These are phyloP conservation scores for Microcebus murinus DNA, from an alignment of 2,113 vertebrate genomes.

Conservation along the genomic window DNA sequence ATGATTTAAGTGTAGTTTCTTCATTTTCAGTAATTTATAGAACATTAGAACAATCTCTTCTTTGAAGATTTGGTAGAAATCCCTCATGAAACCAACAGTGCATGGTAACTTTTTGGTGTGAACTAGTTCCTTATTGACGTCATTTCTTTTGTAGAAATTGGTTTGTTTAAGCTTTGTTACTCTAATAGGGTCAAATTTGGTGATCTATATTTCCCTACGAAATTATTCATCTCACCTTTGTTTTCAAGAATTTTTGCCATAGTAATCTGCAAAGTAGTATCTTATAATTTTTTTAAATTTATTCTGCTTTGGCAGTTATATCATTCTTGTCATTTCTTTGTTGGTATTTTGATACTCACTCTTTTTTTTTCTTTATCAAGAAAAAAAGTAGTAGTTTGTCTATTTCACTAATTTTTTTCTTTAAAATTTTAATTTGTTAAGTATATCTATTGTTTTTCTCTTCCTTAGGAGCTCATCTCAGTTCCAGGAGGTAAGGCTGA, in stretches of 20 bases:
- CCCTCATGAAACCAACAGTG: background rate
- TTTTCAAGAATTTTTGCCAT: conserved; percentile 19
- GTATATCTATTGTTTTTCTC: background rate
- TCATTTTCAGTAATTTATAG: background rate
- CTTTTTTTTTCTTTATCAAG: background rate
- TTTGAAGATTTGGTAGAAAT: conserved; percentile 23
- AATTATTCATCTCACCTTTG: background rate
- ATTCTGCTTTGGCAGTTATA: background rate
- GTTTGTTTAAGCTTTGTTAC: background rate
- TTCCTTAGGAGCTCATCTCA: background rate
- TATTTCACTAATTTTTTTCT: background rate
- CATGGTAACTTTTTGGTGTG: background rate
- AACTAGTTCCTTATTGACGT: conserved; percentile 5
- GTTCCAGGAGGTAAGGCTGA: background rate
- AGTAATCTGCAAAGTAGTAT: background rate
- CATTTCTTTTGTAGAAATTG: background rate
- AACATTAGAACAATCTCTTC: background rate
- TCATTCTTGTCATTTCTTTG: background rate
- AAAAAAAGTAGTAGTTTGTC: background rate
- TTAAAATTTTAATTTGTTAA: background rate
- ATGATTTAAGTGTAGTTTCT: background rate
- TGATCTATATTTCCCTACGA: conserved; percentile 7
- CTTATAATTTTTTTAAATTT: background rate
- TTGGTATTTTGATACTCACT: background rate
- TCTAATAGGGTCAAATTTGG: background rate